Percentiles rank a stretch among this genome's conserved stretches.
These are phyloP conservation scores for Nipponia nippon DNA, from an alignment of 2,113 vertebrate genomes.

Conservation along the genomic window DNA sequence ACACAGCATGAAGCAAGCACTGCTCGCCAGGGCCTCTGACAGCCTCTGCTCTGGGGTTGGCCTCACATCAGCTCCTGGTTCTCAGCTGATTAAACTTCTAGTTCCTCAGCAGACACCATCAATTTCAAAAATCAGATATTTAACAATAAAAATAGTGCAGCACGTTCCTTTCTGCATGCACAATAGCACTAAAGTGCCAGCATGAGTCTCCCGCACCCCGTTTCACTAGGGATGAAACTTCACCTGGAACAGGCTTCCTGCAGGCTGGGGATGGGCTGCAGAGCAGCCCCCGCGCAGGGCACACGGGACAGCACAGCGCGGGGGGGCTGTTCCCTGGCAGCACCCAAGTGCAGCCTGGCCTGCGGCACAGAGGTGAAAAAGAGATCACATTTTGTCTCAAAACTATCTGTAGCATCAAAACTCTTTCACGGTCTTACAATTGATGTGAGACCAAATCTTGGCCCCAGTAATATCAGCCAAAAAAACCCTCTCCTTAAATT, in stretches of 20 bases:
- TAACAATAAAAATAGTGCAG: neutral
- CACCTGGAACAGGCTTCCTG: neutral
- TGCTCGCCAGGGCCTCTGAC: neutral
- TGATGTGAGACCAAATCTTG: neutral
- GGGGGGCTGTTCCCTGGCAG: neutral
- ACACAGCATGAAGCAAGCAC: accelerated
- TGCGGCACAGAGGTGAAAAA: neutral
- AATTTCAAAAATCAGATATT: neutral
- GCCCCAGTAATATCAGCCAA: neutral
- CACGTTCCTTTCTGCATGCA: neutral
- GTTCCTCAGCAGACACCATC: neutral
- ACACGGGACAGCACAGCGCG: neutral
- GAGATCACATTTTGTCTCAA: neutral
- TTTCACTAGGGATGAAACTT: neutral
- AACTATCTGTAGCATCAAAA: neutral
- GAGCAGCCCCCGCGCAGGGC: neutral
- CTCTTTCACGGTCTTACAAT: neutral
- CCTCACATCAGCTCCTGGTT: neutral
- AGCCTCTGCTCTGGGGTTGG: neutral
- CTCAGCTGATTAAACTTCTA: neutral
- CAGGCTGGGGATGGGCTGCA: neutral
- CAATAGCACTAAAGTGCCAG: neutral
- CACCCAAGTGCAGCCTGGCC: neutral
- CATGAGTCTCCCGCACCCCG: accelerated
- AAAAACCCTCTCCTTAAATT: neutral